Base-by-base conservation (phyloP, 2,888 invertebrate species). In the Hyposoter dolosus region DNA sequence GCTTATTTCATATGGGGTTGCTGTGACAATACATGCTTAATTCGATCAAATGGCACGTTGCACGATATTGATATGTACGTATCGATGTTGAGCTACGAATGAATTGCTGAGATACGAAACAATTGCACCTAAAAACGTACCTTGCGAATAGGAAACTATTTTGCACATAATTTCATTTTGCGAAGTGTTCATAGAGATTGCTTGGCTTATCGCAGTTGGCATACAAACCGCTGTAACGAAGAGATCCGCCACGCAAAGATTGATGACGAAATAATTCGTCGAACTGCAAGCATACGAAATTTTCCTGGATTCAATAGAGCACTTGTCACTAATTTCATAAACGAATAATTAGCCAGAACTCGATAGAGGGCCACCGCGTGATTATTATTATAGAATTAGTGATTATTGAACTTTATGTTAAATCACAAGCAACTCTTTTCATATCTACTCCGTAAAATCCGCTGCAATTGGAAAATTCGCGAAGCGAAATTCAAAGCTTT, bases 131-230 rank as follows among this genome's bases (percentile, higher is more conserved):
- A 15, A n/a, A 23, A 50, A 66, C 94, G 94, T 94, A 97, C 97
- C 97, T 95, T 97, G 97, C 56, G 97, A 92, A 91, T 97, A 97
- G 91, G 96, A 96, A 60, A 96, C 95, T 79, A 96, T 95, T 93
- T 97, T 97, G 95, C 97, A 98, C 95, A 97, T 96, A 79, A 96
- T 94, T 88, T 96, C 96, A 0, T 97, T 97, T 90, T 97, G 96
- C 91, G 95, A 95, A 97, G 97, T 97, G 17, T 96, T 95, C 72
- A 96, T 94, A 0, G 96, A 96, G 86, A 97, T 96, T 0, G 97
- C 96, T 92, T 96, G 96, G 84, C 96, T 96, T 66, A 97, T 96
- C 87, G 97, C 96, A 89, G 96, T 96, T 0, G 97, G 97, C 97
- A 97, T 97, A 92, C 97, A 97, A 90, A 97, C 95, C 87, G 96